phyloP scores from a whole-genome alignment of 2,113 vertebrate species.

The Cavia porcellus region DNA sequence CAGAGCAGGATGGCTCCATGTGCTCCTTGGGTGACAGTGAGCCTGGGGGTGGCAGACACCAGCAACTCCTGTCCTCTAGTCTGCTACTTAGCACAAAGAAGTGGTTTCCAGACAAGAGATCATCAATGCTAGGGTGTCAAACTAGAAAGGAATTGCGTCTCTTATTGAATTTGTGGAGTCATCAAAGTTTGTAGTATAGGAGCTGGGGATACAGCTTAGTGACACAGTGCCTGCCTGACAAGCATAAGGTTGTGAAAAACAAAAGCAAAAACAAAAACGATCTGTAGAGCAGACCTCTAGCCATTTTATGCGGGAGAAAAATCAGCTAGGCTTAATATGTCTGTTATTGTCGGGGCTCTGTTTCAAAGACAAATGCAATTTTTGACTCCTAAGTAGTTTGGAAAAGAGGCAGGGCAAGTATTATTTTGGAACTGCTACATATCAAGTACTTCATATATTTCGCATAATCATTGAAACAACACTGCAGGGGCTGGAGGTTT shows the following conservation, averaged over 20 bases:
- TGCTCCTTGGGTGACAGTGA: not conserved
- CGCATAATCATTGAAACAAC: conserved; percentile 36
- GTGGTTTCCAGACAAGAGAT: not conserved
- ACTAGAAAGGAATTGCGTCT: not conserved
- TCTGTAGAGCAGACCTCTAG: not conserved
- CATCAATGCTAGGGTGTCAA: not conserved
- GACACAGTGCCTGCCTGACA: too few species aligned
- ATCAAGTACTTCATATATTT: not conserved
- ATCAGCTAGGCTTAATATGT: not conserved
- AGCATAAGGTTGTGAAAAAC: too few species aligned
- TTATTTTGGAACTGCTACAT: not conserved
- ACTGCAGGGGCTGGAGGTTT: not conserved
- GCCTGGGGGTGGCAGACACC: not conserved
- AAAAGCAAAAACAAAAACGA: not conserved
- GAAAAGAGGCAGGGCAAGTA: conserved; percentile 15
- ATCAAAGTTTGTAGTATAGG: not conserved
- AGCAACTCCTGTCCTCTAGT: not conserved
- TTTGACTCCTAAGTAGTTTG: conserved; percentile 12
- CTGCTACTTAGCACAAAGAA: not conserved
- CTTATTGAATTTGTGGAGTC: not conserved
- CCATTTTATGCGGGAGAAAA: conserved; percentile 11
- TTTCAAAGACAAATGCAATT: conserved; percentile 16
- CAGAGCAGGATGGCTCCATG: not conserved
- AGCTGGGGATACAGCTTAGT: too few species aligned
- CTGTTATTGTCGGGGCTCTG: not conserved